phyloP scores from a whole-genome alignment of 2,797 vertebrate genomes.

The Darevskia mixta region DNA sequence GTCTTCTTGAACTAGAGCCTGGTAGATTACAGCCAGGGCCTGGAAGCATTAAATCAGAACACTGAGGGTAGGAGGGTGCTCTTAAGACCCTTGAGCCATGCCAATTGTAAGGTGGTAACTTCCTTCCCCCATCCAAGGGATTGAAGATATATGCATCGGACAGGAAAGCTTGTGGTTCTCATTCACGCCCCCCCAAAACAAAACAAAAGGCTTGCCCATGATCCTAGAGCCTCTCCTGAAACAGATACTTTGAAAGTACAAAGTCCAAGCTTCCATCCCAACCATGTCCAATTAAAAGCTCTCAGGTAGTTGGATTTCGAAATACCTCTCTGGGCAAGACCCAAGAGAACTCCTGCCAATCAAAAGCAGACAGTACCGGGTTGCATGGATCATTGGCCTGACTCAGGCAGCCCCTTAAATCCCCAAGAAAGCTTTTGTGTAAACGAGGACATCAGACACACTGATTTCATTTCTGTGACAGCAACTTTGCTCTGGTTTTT shows the following conservation, averaged over 20 bases:
- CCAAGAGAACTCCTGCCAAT: not conserved
- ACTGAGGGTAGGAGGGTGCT: not conserved
- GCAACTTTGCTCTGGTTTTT: constrained; percentile 51
- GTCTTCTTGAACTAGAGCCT: not conserved
- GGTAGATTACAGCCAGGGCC: not conserved
- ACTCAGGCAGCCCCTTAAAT: not conserved
- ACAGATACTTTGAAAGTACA: not conserved
- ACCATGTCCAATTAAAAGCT: not conserved
- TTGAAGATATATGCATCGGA: not conserved
- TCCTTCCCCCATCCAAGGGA: not conserved
- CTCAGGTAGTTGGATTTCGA: not conserved
- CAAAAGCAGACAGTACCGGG: not conserved
- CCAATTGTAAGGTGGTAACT: not conserved
- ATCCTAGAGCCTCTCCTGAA: not conserved
- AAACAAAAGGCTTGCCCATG: not conserved
- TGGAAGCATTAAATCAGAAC: not conserved
- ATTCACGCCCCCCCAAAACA: not conserved
- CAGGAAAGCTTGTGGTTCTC: not conserved
- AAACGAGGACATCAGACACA: constrained; percentile 56
- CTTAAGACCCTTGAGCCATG: not conserved
- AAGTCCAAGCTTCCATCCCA: not conserved
- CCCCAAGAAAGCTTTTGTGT: constrained; percentile 48
- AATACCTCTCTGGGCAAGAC: not conserved
- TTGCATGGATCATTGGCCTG: not conserved
- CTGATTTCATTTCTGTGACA: constrained; percentile 62